phyloP scores from a whole-genome alignment of 2,888 invertebrate species.

The Leucoma salicis region DNA sequence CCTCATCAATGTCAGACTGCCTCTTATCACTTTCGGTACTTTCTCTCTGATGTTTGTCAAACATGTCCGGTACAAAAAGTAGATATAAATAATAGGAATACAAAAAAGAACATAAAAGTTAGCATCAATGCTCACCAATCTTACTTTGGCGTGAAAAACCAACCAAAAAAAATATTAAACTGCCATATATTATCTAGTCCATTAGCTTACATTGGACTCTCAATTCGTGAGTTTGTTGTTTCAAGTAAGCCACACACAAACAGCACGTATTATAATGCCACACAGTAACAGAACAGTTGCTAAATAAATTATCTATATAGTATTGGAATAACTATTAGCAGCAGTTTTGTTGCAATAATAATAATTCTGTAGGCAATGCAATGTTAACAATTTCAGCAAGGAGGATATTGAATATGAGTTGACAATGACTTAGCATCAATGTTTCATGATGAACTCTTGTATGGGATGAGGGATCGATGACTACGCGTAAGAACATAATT shows the following conservation, averaged over 20 bases:
- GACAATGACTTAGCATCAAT: not conserved
- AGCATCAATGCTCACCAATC: slow-evolving; percentile 69
- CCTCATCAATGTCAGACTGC: slow-evolving; percentile 87
- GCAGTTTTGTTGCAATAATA: slow-evolving; percentile 22
- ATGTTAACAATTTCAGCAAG: slow-evolving; percentile 20
- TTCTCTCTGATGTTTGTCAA: slow-evolving; percentile 70
- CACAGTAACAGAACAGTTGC: slow-evolving; percentile 23
- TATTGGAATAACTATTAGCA: not conserved
- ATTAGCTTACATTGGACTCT: too few species aligned
- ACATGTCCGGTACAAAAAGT: slow-evolving; percentile 74
- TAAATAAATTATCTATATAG: not conserved
- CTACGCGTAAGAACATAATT: too few species aligned
- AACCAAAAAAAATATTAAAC: slow-evolving; percentile 24
- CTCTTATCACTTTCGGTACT: slow-evolving; percentile 62
- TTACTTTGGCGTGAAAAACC: slow-evolving; percentile 74
- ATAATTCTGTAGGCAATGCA: slow-evolving; percentile 14
- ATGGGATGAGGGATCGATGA: not conserved
- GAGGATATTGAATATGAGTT: slow-evolving; percentile 1
- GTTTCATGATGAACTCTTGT: not conserved
- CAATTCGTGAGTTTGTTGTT: slow-evolving; percentile 24
- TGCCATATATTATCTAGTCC: not conserved
- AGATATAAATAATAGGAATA: slow-evolving; percentile 62
- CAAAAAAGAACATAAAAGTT: slow-evolving; percentile 35
- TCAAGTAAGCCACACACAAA: slow-evolving; percentile 32
- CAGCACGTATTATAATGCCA: slow-evolving; percentile 26